phyloP scores from a whole-genome alignment of 2,113 vertebrate genomes.

The Chunga burmeisteri region DNA sequence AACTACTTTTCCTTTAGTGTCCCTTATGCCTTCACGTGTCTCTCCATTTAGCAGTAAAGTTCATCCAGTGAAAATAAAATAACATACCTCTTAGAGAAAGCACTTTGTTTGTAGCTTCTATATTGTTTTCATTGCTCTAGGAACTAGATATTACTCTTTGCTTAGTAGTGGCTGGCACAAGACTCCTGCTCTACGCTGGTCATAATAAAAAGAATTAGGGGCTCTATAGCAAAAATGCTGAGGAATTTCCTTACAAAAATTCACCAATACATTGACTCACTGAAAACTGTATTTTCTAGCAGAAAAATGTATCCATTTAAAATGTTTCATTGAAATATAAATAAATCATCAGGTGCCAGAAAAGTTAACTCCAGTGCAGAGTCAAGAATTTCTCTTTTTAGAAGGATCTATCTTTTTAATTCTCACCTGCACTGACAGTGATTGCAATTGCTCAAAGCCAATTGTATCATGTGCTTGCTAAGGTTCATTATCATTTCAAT shows the following conservation, averaged over 20 bases:
- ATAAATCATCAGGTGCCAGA: neutral
- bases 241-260: neutral
- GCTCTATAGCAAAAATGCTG: neutral
- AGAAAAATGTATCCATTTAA: neutral
- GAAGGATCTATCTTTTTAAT: neutral
- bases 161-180: neutral
- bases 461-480: neutral
- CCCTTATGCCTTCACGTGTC: neutral
- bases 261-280: neutral
- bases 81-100: neutral
- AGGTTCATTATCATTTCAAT: neutral
- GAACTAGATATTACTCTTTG: neutral
- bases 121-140: neutral
- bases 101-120: neutral
- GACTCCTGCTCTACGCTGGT: neutral
- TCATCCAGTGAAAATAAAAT: neutral
- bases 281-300: neutral
- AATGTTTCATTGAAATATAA: neutral
- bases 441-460: neutral
- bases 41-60: neutral
- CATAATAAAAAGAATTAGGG: neutral
- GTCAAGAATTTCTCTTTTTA: neutral
- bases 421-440: neutral
- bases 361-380: neutral
- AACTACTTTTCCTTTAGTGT: neutral